Conservation (phyloP, 2,888 invertebrate genomes). For the Notodonta dromedarius region DNA sequence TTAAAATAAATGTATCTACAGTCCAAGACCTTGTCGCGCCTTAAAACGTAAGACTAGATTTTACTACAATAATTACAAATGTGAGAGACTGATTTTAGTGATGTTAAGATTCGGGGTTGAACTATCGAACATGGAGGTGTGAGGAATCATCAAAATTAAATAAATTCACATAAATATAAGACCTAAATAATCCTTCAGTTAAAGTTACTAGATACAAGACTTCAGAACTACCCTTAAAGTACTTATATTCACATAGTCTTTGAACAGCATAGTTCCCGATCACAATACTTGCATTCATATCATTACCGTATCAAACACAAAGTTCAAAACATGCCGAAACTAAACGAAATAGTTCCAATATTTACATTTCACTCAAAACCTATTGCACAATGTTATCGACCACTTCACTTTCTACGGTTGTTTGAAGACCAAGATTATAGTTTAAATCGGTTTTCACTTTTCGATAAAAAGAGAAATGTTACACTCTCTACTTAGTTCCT, state of each 20-base stretch:
- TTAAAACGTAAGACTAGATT: slow-evolving; percentile 82
- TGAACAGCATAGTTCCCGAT: slow-evolving; percentile 46
- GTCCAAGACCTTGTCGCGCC: slow-evolving; percentile 74
- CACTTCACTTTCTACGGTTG: slow-evolving; percentile 7
- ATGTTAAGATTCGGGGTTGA: slow-evolving; percentile 50
- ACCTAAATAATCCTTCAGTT: slow-evolving; percentile 44
- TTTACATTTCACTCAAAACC: slow-evolving; percentile 22
- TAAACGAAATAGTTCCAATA: slow-evolving; percentile 25
- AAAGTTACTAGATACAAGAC: slow-evolving; percentile 45
- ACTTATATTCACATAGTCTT: slow-evolving; percentile 60
- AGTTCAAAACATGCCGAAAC: slow-evolving; percentile 34
- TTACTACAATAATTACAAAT: slow-evolving; percentile 76
- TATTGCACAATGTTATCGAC: slow-evolving; percentile 30
- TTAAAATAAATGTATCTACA: slow-evolving; percentile 75
- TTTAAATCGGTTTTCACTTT: neutral
- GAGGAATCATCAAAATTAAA: slow-evolving; percentile 59
- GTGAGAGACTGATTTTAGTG: slow-evolving; percentile 60
- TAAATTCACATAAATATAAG: slow-evolving; percentile 45
- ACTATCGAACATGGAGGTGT: slow-evolving; percentile 47
- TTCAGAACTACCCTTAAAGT: slow-evolving; percentile 37
- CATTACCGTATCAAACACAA: slow-evolving; percentile 36
- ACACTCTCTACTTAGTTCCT: neutral
- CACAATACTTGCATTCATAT: slow-evolving; percentile 34
- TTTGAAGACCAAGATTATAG: neutral
- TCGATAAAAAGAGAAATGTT: neutral